Evolutionary conservation across 2,888 invertebrate species (phyloP), one percentile per base, ranked within the genome.

Genomic region (Artemia sp.): DNA sequence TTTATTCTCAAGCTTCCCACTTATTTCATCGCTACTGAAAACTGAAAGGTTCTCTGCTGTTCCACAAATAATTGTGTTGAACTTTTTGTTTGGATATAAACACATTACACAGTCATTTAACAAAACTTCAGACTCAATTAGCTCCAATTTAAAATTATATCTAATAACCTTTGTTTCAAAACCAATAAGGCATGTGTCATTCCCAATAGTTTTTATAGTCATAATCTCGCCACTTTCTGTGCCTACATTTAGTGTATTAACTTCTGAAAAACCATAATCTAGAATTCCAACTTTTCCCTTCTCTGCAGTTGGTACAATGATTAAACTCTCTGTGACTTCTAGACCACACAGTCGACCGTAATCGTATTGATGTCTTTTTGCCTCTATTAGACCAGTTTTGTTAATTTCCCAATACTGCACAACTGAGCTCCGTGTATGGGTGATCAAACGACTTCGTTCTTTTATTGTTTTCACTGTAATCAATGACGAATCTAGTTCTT

Each of bases 21-120:
- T 58, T 2, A 24, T n/a, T 58, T 58, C 24, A n/a, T 19, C 10
- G 11, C 64, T 58, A 38, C 6, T 38, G 24, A 58, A 24, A 58
- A 58, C 64, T n/a, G 24, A 19, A 58, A 58, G 64, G 64, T 24
- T 58, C 64, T 58, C 64, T 58, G 64, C 64, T 58, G 64, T 58
- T 9, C 64, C 64, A 58, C 64, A 58, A 24, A 58, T 19, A 58
- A 58, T 1, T 24, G 8, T 58, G 64, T n/a, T 19, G 64, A 58
- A 58, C 64, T 58, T 58, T 19, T n/a, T 19, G 24, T 24, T 58
- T n/a, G n/a, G 24, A 8, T 8, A 58, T 19, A 58, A 19, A 10
- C 64, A 58, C 64, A 58, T 58, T n/a, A 58, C 14, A 58, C 64
- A 58, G 14, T 9, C 24, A 24, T 24, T 58, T n/a, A 58, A 3